Base-by-base conservation (phyloP, 2,113 vertebrate genomes). In the Gnathochromis pfefferi region DNA sequence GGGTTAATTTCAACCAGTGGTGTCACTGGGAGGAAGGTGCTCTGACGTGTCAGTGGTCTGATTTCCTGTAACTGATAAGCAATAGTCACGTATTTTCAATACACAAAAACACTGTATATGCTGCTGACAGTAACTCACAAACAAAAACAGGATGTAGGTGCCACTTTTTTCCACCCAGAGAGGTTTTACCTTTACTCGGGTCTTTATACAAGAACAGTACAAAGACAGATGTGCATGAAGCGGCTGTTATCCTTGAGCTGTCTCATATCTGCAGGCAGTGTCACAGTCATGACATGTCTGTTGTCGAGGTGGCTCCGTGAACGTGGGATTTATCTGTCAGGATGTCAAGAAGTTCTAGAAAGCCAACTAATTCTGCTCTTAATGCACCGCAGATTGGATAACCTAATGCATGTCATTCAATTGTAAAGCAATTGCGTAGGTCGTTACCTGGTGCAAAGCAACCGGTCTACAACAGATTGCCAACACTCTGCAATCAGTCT, bases 21-120 rank as follows among this genome's bases (percentile, higher is more conserved):
- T 90, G 9, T 88, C 85, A 33, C 17, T 78, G 11, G 84, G 87
- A 89, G 93, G 90, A 92, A 93, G 89, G 6, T 40, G 31, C 68
- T 14, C 33, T 13, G 79, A 45, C 38, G 17, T 57, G 68, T 55
- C 42, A 80, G 10, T 33, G 68, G 28, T 5, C 16, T 49, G 79
- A 89, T 85, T 90, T 91, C 58, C 81, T 82, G 88, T 33, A 63
- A 73, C 38, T 70, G 84, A 88, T 81, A 54, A 89, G 57, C 35
- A 65, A 83, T 9, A 58, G 49, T 8, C 75, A 80, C 51, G 9
- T 2, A 4, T 55, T n/a, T 38, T 82, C 47, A 14, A 14, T 31
- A 5, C 45, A 28, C 4, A 7, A 3, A 12, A 16, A 3, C 7
- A 0, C 14, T 33, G 11, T 75, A 9, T 57, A 55, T 57, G 19